Evolutionary conservation across 2,797 vertebrate genomes (phyloP), one percentile per base, ranked within the genome.

Genomic region (Tangara arthus): DNA sequence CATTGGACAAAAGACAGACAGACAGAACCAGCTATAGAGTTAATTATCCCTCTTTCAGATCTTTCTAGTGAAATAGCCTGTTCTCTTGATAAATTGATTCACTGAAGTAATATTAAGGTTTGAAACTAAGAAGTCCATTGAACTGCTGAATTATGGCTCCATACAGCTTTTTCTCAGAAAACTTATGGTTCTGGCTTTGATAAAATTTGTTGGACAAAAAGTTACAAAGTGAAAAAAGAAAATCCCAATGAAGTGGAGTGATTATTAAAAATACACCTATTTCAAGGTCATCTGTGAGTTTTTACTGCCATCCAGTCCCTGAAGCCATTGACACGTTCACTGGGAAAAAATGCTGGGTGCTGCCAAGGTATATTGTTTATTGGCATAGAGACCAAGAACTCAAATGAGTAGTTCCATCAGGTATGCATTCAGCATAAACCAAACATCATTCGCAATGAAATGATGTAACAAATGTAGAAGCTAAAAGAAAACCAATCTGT

Each of bases 321-420:
- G 73, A 75, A 94, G 63, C 68, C 80, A 94, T 77, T 94, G 87
- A 94, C 66, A 90, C 0, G 0, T 94, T 93, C 93, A 94, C 50
- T 55, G 81, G 85, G 56, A 95, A 94, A 96, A 94, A 93, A 96
- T 93, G 94, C 91, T 60, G 49, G 46, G 50, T 1, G 2, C 85
- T 96, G 94, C 96, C 95, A 96, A 95, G 72, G 85, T 76, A 88
- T 86, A 95, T 50, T 96, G 94, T 95, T 97, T 96, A 95, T 83
- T 94, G 94, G 94, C 92, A 91, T 24, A 92, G 87, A 87, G 73
- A 95, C 65, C 46, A 60, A 91, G 91, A 3, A 5, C 70, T 84
- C 65, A 52, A 88, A 79, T 95, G 94, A 95, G 91, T 47, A 81
- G 88, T 17, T 84, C 88, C 77, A 90, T 91, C 77, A 93, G 94